phyloP scores from a whole-genome alignment of 2,797 vertebrate species.

The Tapirus indicus region DNA sequence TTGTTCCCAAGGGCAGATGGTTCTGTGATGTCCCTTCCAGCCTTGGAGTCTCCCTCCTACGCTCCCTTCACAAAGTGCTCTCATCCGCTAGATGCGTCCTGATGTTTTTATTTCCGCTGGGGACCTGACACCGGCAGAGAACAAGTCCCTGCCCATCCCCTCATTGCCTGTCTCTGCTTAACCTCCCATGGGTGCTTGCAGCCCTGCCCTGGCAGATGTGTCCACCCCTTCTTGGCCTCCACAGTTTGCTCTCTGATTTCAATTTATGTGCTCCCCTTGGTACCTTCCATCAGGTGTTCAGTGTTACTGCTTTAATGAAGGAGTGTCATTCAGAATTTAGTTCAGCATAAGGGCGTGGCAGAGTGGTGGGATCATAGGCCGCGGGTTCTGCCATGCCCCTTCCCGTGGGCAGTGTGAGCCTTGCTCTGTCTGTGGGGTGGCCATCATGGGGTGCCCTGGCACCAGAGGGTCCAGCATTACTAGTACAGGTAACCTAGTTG shows the following conservation, averaged over 20 bases:
- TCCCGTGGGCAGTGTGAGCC: background rate
- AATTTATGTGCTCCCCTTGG: no score
- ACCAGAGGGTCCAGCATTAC: background rate
- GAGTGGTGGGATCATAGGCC: no score
- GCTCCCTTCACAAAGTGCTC: background rate
- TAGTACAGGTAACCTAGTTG: background rate
- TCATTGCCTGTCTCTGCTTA: no score
- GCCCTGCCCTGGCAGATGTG: no score
- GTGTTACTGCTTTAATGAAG: background rate
- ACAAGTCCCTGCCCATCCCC: no score
- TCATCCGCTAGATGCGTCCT: no score
- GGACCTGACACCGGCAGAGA: no score
- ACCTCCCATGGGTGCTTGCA: no score
- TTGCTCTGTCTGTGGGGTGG: background rate
- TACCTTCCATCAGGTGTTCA: background rate
- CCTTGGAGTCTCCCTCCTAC: background rate
- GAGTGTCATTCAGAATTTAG: rapidly evolving
- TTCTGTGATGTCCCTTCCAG: background rate
- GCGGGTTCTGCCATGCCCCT: no score
- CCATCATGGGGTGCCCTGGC: rapidly evolving
- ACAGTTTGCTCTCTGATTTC: no score
- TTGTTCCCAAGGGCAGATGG: background rate
- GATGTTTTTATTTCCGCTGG: no score
- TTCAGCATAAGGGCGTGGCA: background rate
- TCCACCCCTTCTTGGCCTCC: no score